Base-by-base conservation (phyloP, 2,888 invertebrate species). In the Linyphia triangularis region DNA sequence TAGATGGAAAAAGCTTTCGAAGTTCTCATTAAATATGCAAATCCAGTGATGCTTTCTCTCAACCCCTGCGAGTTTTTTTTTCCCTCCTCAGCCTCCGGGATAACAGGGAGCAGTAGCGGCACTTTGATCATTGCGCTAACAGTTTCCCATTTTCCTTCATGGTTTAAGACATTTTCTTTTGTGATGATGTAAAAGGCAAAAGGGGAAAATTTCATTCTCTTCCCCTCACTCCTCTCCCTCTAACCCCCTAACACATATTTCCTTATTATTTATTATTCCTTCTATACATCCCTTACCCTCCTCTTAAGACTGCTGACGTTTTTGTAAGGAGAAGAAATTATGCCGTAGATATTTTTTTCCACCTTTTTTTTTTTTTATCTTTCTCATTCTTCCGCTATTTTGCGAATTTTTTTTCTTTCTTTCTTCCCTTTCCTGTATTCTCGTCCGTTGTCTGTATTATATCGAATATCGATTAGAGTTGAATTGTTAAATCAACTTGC, bases 401-500 rank as follows among this genome's bases (percentile, higher is more conserved):
- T 85, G 85, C 69, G 78, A 78, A 65, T 43, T 40, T 26, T 37
- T 24, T 82, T 82, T 70, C 33, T 19, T 83, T 70, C 59, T n/a
- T 26, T 10, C 43, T 30, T 13, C 43, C 33, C 59, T n/a, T 28
- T 28, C 43, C 24, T n/a, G 51, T 5, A 51, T 51, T 51, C 51
- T 51, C 13, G 51, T 33, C 30, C 30, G 22, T 78, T 78, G 28
- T 65, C 65, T 28, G 65, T 81, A 79, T 73, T 79, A 79, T 79
- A 86, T 86, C 79, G 85, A 86, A 86, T 86, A 86, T 86, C 85
- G 85, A 86, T 86, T 86, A 86, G 79, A 63, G 79, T 86, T 86
- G 85, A 86, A 86, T 86, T 86, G 85, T 86, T 86, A 86, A 86
- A 86, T 79, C 85, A 86, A 86, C 85, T 86, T 86, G 85, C 79